These are phyloP conservation scores for Miichthys miiuy DNA, from an alignment of 2,797 vertebrate species.

Conservation along the genomic window DNA sequence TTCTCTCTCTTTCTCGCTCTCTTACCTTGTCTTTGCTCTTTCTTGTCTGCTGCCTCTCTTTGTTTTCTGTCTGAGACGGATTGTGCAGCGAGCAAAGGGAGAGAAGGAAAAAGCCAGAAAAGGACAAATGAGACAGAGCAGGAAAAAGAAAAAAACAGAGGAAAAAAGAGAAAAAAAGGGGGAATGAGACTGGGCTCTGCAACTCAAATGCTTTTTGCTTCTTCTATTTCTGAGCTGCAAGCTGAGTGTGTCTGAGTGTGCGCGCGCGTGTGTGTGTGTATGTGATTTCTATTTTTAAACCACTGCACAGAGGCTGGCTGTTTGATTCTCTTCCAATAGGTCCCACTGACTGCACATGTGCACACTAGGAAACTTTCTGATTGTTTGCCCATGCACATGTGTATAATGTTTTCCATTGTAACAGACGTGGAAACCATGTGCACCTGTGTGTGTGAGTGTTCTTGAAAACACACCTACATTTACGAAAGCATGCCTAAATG, in stretches of 20 bases:
- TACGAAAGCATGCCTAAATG: background rate
- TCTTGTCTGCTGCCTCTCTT: background rate
- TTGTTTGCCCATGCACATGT: constrained; percentile 37
- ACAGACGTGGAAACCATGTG: constrained; percentile 47
- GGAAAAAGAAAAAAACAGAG: background rate
- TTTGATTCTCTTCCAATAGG: constrained; percentile 50
- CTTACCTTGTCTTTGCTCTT: constrained; percentile 31
- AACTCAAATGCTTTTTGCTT: constrained; percentile 47
- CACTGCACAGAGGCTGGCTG: constrained; percentile 39
- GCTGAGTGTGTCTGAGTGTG: constrained; percentile 27
- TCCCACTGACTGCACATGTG: constrained; percentile 53
- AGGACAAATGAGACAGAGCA: background rate
- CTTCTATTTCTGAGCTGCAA: constrained; percentile 56
- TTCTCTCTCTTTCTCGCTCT: constrained; percentile 10
- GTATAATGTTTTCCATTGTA: constrained; percentile 65
- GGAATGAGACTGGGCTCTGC: constrained; percentile 19
- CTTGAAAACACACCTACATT: constrained; percentile 8
- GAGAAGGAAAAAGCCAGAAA: background rate
- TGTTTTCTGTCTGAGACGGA: constrained; percentile 15
- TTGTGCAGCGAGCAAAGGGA: background rate
- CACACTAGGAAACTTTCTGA: constrained; percentile 62
- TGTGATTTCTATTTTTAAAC: constrained; percentile 71
- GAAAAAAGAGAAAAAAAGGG: background rate
- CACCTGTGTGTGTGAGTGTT: constrained; percentile 13
- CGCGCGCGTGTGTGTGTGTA: constrained; percentile 22